Evolutionary conservation across 35 echinoderm and acorn worm species (phyloP), one percentile per base, ranked within the genome.

Genomic region (Ophioderma brevispina): DNA sequence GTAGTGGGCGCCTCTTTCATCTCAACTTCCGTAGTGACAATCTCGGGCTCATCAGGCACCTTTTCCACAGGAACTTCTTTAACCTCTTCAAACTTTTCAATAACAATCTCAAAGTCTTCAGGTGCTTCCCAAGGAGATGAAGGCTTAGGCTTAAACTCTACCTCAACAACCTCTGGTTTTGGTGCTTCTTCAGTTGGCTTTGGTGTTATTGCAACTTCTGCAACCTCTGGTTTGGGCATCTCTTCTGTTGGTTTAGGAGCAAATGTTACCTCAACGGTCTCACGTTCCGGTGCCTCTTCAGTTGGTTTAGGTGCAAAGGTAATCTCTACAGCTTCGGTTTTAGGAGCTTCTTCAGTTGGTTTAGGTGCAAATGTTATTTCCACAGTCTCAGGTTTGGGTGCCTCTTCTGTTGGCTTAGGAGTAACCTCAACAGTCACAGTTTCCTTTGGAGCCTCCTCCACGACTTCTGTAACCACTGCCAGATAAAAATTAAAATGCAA

Each of bases 41-140:
- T 52, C 21, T 85, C 82, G 34, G 59, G 49, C 50, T 56, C 64
- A 46, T 85, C 82, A 32, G 82, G 42, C 14, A 56, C 36, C 13
- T 14, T 33, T 85, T 85, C 82, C 1, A 70, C 59, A 30, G 59
- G 4, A 13, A 70, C n/a, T 8, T 70, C 59, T 46, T 83, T 46
- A 18, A 43, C 81, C 41, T 46, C 41, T 46, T 46, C 41, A 4
- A 46, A 46, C 17, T 46, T 46, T 17, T 46, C 41, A 46, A 46
- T 46, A 8, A 46, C 41, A 46, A 46, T 46, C 17, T 46, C 41
- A 46, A 46, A 46, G 17, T 46, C 41, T 46, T 46, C 5, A 46
- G 41, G 41, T 8, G 41, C 41, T 46, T 46, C 21, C 79, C 38
- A 33, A 5, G 78, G 33, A 33, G 19, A 19, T 32, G 33, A 18